phyloP scores from a whole-genome alignment of 2,113 vertebrate genomes.

The Ascaphus truei region DNA sequence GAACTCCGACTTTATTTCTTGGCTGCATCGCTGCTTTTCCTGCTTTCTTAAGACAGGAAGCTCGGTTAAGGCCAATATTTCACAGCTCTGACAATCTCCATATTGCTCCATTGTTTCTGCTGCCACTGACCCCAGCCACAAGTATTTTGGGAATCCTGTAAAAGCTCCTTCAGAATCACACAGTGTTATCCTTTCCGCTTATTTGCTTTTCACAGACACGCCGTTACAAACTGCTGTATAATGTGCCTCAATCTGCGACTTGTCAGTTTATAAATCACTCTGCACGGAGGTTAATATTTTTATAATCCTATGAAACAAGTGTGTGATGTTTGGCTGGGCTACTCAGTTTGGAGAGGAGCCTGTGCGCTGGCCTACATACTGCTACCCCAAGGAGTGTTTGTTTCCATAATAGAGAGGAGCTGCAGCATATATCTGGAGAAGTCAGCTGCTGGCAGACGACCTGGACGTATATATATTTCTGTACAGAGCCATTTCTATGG shows the following conservation, averaged over 20 bases:
- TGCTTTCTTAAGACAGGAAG: conserved; percentile 43
- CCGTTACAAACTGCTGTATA: background rate
- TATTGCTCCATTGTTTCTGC: conserved; percentile 43
- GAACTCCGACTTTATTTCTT: background rate
- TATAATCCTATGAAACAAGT: background rate
- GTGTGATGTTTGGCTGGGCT: background rate
- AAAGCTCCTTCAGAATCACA: background rate
- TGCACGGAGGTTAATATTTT: background rate
- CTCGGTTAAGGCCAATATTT: conserved; percentile 41
- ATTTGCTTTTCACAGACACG: conserved; percentile 25
- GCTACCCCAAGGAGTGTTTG: conserved; percentile 9
- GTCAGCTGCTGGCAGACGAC: background rate
- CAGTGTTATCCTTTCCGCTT: conserved; percentile 5
- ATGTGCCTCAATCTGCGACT: conserved; percentile 1
- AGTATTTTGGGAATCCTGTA: conserved; percentile 35
- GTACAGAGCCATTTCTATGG: background rate
- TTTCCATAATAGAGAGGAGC: background rate
- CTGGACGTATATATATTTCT: conserved; percentile 1
- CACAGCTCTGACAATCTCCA: conserved; percentile 43
- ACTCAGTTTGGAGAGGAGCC: background rate
- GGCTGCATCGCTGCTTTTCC: conserved; percentile 37
- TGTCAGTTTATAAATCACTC: conserved; percentile 1
- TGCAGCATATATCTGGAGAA: conserved; percentile 1
- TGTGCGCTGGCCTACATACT: background rate
- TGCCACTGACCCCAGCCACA: conserved; percentile 40